A percentile compares a stretch with the other conserved stretches of the same genome.
These are phyloP conservation scores for Corbicula japonica DNA, from an alignment of 2,888 invertebrate genomes.

Conservation along the genomic window DNA sequence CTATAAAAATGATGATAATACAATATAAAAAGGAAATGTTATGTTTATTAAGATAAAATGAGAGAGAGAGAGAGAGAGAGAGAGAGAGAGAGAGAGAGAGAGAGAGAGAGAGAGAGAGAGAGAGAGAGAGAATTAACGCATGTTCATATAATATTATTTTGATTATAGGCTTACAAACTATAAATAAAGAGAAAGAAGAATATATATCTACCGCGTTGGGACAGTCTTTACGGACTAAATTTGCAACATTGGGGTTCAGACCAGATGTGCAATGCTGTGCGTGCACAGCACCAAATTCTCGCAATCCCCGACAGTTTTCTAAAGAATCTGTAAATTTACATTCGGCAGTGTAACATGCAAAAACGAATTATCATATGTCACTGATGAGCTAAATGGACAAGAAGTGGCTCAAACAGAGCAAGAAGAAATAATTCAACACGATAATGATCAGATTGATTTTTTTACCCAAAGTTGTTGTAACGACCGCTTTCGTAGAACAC, in stretches of 20 bases:
- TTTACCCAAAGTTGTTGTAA: too few relatives aligned
- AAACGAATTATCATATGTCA: neutral
- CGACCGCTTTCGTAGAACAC: too few relatives aligned
- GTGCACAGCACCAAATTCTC: neutral
- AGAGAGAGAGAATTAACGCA: too few relatives aligned
- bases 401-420: too few relatives aligned
- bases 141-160: too few relatives aligned
- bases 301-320: too few relatives aligned
- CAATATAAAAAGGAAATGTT: neutral
- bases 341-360: neutral
- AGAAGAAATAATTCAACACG: too few relatives aligned
- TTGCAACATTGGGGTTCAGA: neutral
- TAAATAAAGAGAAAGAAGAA: neutral
- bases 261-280: neutral
- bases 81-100: neutral
- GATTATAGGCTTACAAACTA: neutral
- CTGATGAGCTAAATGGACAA: too few relatives aligned
- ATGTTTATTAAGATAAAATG: neutral
- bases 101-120: neutral
- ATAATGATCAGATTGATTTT: too few relatives aligned
- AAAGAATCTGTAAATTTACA: neutral
- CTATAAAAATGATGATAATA: neutral
- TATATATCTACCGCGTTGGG: neutral
- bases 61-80: neutral
- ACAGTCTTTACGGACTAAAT: neutral